A percentile compares a stretch with the other conserved stretches of the same genome.
Conservation (phyloP, 92 coral and sea anemone species). For the Desmophyllum pertusum region DNA sequence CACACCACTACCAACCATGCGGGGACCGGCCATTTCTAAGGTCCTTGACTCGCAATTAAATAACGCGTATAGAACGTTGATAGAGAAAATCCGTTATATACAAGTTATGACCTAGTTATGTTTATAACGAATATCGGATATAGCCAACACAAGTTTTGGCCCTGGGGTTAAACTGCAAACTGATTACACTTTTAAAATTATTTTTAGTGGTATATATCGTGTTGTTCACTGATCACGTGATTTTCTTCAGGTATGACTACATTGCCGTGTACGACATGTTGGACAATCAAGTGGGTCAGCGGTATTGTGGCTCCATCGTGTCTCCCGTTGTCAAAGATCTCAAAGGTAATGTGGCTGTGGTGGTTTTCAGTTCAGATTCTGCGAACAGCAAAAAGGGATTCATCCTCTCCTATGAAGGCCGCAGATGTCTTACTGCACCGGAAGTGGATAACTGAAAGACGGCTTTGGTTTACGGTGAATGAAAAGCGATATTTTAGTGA, state of each 20-base stretch:
- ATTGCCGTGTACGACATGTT: conserved; percentile 67
- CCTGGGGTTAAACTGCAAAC: too few species aligned
- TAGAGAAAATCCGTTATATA: too few species aligned
- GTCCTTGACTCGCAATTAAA: too few species aligned
- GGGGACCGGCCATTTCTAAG: too few species aligned
- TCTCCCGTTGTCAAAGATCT: conserved; percentile 55
- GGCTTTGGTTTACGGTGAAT: neutral
- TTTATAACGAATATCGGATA: too few species aligned
- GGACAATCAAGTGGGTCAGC: conserved; percentile 69
- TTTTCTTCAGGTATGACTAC: conserved; percentile 74
- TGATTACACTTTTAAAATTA: neutral
- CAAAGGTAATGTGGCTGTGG: conserved; percentile 64
- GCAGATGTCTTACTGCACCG: conserved; percentile 30
- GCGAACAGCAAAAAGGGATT: conserved; percentile 66
- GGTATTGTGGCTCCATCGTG: conserved; percentile 59
- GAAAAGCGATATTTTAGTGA: neutral
- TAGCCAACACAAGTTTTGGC: too few species aligned
- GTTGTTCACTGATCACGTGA: neutral
- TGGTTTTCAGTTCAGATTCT: conserved; percentile 63
- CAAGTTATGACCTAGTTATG: too few species aligned
- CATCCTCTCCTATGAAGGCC: conserved; percentile 52
- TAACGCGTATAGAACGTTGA: too few species aligned
- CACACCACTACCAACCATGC: too few species aligned
- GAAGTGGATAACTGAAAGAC: conserved; percentile 12
- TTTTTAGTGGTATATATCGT: neutral